Conservation (phyloP, 2,797 vertebrate genomes). For the Trichosurus vulpecula region DNA sequence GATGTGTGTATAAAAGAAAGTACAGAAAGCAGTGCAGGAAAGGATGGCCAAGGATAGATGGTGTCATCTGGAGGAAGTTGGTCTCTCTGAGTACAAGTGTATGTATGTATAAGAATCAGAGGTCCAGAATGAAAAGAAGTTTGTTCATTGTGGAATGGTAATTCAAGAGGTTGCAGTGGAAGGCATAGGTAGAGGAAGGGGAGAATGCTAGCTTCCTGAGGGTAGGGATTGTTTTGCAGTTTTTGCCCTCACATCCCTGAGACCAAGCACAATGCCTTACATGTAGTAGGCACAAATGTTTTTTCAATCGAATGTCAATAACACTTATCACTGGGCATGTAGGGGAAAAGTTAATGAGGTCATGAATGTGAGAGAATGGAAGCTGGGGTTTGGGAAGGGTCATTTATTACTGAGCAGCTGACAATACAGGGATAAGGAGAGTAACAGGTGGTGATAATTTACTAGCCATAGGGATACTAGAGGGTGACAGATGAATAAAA, state of each 20-base stretch:
- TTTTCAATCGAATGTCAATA: not conserved
- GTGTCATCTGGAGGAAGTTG: not conserved
- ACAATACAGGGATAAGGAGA: not conserved
- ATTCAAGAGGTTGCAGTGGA: not conserved
- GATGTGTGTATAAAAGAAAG: not conserved
- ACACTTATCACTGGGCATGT: not conserved
- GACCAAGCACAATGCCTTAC: not conserved
- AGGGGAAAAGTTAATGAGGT: not conserved
- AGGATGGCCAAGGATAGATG: not conserved
- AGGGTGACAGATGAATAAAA: not conserved
- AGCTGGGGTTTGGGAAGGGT: not conserved
- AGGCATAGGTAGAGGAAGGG: not conserved
- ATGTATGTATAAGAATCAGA: not conserved
- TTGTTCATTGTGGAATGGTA: not conserved
- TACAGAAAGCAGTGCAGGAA: not conserved
- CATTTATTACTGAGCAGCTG: not conserved
- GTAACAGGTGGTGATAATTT: not conserved
- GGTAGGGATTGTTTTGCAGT: not conserved
- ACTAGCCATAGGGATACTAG: not conserved
- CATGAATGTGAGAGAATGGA: not conserved
- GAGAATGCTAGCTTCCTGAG: not conserved
- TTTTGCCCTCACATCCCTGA: not conserved
- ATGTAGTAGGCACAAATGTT: not conserved
- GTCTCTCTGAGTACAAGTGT: not conserved
- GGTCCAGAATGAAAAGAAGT: not conserved